Evolutionary conservation across 2,888 invertebrate genomes (phyloP).

Genomic region (Chrysodeixis includens): DNA sequence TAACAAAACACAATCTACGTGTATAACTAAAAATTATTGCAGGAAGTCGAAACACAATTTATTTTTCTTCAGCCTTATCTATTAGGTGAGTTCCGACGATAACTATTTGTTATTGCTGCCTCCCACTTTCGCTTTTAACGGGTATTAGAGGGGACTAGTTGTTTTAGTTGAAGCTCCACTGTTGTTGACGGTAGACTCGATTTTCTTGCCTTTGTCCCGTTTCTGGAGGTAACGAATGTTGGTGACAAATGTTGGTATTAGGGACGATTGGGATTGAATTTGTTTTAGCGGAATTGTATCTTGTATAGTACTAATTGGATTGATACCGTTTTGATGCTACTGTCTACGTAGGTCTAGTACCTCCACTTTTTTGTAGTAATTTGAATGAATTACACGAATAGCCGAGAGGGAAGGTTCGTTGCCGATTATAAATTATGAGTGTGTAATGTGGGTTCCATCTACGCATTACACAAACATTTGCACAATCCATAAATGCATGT

Average conservation of each 20-base stretch:
- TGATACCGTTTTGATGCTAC: too few species aligned
- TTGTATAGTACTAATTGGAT: not conserved
- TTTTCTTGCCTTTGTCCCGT: slow-evolving; percentile 26
- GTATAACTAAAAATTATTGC: slow-evolving; percentile 39
- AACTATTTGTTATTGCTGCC: slow-evolving; percentile 76
- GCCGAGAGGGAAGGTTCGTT: too few species aligned
- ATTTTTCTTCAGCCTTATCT: slow-evolving; percentile 66
- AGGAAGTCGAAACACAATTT: slow-evolving; percentile 52
- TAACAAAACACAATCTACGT: slow-evolving; percentile 22
- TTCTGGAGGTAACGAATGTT: slow-evolving; percentile 13
- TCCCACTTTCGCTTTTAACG: slow-evolving; percentile 63
- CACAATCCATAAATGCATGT: too few species aligned
- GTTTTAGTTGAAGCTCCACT: slow-evolving; percentile 36
- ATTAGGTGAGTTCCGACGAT: slow-evolving; percentile 67
- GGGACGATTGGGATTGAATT: slow-evolving; percentile 6
- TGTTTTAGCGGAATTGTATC: slow-evolving; percentile 3
- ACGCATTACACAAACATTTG: too few species aligned
- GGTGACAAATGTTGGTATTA: slow-evolving; percentile 18
- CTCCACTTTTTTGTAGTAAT: too few species aligned
- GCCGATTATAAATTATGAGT: too few species aligned
- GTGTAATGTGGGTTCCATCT: too few species aligned
- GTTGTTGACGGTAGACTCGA: slow-evolving; percentile 23
- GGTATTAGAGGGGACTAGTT: slow-evolving; percentile 64
- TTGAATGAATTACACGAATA: too few species aligned
- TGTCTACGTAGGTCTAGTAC: too few species aligned